phyloP scores from a whole-genome alignment of 2,113 vertebrate genomes.

The Chamaea fasciata region DNA sequence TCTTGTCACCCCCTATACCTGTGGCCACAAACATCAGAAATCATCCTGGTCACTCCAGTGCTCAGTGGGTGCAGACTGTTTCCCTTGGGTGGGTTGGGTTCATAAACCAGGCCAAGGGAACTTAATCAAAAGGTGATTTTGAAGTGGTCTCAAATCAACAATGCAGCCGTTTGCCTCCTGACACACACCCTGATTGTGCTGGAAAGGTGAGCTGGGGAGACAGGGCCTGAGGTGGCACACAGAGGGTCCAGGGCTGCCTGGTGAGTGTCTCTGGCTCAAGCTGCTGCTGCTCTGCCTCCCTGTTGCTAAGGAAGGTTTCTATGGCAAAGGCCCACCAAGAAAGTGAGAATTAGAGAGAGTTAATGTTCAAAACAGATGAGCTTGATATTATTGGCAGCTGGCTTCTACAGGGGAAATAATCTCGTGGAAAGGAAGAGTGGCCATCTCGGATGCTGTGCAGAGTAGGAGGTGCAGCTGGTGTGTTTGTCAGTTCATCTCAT shows the following conservation, averaged over 20 bases:
- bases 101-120: neutral
- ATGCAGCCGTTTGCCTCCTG: neutral
- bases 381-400: neutral
- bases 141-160: neutral
- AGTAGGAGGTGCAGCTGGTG: neutral
- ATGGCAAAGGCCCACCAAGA: slow-evolving; percentile 54
- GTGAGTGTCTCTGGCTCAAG: neutral
- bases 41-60: neutral
- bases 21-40: neutral
- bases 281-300: neutral
- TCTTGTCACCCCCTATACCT: neutral
- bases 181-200: neutral
- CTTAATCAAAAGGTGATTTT: neutral
- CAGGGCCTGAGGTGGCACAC: neutral
- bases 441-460: neutral
- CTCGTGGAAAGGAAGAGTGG: neutral
- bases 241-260: neutral
- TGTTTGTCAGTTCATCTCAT: neutral
- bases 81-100: neutral
- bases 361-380: slow-evolving; percentile 47
- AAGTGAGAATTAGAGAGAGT: slow-evolving; percentile 19
- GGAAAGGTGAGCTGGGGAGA: neutral
- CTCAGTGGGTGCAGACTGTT: neutral
- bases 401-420: neutral
- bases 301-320: slow-evolving; percentile 70